Evolutionary conservation across 2,888 invertebrate species (phyloP).

Genomic region (Chrysolina americana): DNA sequence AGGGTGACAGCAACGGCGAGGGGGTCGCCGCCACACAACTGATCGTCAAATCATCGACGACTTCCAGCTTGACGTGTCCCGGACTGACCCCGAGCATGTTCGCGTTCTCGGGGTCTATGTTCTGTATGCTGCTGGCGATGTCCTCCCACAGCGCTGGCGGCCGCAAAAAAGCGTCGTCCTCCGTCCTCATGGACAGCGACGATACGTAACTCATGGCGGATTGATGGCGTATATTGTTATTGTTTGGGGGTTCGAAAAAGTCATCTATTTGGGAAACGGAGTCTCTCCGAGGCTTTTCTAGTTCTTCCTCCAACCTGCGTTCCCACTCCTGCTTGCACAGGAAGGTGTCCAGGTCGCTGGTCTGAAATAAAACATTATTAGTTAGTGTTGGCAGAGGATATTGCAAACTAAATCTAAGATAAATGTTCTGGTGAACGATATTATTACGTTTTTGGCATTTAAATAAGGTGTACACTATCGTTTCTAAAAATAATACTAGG

Average conservation of each 20-base stretch:
- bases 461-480: no score
- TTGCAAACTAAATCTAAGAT: background rate
- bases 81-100: constrained; percentile 85
- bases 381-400: background rate
- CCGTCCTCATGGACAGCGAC: constrained; percentile 71
- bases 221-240: constrained; percentile 53
- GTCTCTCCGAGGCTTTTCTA: constrained; percentile 73
- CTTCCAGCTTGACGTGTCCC: constrained; percentile 85
- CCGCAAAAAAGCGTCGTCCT: constrained; percentile 90
- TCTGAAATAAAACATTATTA: constrained; percentile 71
- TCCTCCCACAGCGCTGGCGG: constrained; percentile 90
- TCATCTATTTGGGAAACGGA: constrained; percentile 78
- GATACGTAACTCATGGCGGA: constrained; percentile 68
- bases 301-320: constrained; percentile 76
- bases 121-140: constrained; percentile 91
- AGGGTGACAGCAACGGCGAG: constrained; percentile 83
- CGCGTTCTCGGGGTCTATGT: constrained; percentile 91
- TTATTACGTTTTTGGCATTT: no score
- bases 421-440: no score
- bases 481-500: no score
- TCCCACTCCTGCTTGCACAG: constrained; percentile 84
- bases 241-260: constrained; percentile 74
- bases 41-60: constrained; percentile 74
- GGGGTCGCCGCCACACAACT: constrained; percentile 78
- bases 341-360: constrained; percentile 85